A percentile compares a stretch with the other conserved stretches of the same genome.
These are phyloP conservation scores for Mamestra brassicae DNA, from an alignment of 2,888 invertebrate genomes.

Conservation along the genomic window DNA sequence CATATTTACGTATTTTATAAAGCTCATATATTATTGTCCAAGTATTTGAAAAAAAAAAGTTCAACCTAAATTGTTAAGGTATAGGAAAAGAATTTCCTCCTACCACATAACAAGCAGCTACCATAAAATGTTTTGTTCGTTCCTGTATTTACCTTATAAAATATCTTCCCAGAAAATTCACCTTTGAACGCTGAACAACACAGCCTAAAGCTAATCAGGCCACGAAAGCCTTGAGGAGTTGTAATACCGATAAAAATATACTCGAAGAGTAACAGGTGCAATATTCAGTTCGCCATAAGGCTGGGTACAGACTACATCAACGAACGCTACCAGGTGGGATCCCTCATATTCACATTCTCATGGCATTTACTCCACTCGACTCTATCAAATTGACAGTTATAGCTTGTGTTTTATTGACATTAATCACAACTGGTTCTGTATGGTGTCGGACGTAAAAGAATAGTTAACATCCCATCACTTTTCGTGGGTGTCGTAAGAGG, in stretches of 20 bases:
- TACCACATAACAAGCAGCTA: not conserved
- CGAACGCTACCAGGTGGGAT: not conserved
- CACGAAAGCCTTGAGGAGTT: constrained; percentile 53
- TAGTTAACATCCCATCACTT: too few species aligned
- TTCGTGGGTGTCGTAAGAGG: too few species aligned
- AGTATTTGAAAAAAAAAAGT: not conserved
- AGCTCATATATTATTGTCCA: too few species aligned
- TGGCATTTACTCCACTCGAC: too few species aligned
- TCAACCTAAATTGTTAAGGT: not conserved
- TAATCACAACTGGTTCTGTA: too few species aligned
- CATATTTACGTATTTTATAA: too few species aligned
- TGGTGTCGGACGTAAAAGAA: too few species aligned
- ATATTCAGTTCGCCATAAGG: constrained; percentile 39
- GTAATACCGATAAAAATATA: constrained; percentile 60
- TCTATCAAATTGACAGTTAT: too few species aligned
- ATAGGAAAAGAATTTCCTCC: not conserved
- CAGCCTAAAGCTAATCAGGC: constrained; percentile 52
- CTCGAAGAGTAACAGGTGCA: constrained; percentile 56
- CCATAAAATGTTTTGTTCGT: constrained; percentile 18
- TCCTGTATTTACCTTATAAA: constrained; percentile 14
- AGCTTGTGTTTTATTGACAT: too few species aligned
- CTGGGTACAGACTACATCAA: not conserved
- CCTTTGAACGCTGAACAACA: constrained; percentile 26
- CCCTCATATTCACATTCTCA: not conserved
- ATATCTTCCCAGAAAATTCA: constrained; percentile 22